A percentile compares a stretch with the other conserved stretches of the same genome.
Conservation (phyloP, 2,797 vertebrate genomes). For the Taenioides sp. region DNA sequence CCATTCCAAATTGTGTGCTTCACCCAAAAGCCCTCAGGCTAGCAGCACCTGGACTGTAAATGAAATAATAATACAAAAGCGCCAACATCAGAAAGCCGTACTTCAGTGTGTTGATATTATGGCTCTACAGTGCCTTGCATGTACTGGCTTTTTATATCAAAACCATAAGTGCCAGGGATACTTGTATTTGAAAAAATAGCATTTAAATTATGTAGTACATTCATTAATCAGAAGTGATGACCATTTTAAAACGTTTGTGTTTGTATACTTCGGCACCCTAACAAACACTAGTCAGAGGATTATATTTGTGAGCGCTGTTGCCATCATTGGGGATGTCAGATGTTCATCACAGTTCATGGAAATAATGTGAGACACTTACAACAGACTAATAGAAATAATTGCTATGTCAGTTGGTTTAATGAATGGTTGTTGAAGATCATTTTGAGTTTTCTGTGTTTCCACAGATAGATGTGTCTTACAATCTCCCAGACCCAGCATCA, state of each 20-base stretch:
- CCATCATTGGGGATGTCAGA: too few relatives aligned
- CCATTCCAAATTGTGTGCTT: slow-evolving; percentile 42
- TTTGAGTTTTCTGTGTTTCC: neutral
- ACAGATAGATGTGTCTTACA: slow-evolving; percentile 91
- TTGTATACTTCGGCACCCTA: neutral
- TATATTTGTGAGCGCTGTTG: too few relatives aligned
- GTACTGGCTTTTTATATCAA: slow-evolving; percentile 35
- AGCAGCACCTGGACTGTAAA: slow-evolving; percentile 67
- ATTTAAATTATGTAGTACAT: too few relatives aligned
- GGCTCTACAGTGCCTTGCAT: slow-evolving; percentile 17
- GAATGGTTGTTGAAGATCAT: neutral
- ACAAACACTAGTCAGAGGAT: neutral
- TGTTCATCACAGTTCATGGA: too few relatives aligned
- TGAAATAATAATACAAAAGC: slow-evolving; percentile 54
- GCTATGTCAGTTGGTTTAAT: too few relatives aligned
- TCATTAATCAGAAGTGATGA: neutral
- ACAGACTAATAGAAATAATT: too few relatives aligned
- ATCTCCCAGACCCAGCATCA: slow-evolving; percentile 87
- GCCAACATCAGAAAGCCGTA: slow-evolving; percentile 48
- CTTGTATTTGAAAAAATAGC: slow-evolving; percentile 35
- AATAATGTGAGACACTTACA: too few relatives aligned
- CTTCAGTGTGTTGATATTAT: slow-evolving; percentile 21
- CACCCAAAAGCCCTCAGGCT: slow-evolving; percentile 52
- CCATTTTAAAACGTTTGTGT: neutral
- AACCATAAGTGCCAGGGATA: slow-evolving; percentile 37